A percentile compares a stretch with the other conserved stretches of the same genome.
phyloP scores from a whole-genome alignment of 2,113 vertebrate genomes.

The Carollia perspicillata region DNA sequence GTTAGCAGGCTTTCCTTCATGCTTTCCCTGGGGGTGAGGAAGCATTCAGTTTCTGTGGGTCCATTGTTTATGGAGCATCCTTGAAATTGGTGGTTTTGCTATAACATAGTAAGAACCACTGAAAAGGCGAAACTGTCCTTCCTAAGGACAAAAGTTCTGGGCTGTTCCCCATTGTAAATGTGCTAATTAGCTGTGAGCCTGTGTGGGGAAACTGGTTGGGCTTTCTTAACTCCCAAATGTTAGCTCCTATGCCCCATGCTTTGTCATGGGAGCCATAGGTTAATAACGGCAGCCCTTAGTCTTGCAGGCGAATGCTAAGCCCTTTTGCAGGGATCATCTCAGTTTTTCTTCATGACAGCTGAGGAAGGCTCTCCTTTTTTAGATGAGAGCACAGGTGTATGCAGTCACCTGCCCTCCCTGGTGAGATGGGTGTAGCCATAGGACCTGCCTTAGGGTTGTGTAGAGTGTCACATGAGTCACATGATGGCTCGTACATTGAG shows the following conservation, averaged over 20 bases:
- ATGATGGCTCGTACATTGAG: accelerated
- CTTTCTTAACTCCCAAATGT: accelerated
- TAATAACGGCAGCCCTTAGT: background rate
- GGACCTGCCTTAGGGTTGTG: background rate
- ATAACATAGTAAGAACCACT: background rate
- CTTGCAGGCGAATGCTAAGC: background rate
- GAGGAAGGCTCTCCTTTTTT: background rate
- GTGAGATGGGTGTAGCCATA: background rate
- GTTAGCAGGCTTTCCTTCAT: background rate
- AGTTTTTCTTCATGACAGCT: background rate
- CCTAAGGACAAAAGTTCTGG: background rate
- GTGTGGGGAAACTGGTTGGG: background rate
- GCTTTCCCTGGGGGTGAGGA: background rate
- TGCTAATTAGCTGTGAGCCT: background rate
- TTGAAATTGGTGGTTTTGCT: background rate
- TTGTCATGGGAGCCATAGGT: background rate
- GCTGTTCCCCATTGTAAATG: background rate
- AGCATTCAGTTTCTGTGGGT: background rate
- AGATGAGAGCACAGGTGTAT: background rate
- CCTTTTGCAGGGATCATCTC: background rate
- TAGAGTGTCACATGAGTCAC: accelerated
- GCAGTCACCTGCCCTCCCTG: background rate
- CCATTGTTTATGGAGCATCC: background rate
- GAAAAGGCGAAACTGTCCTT: background rate
- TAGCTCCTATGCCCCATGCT: accelerated